Base-by-base conservation (phyloP, 2,888 invertebrate species). In the Charanyca ferruginea region DNA sequence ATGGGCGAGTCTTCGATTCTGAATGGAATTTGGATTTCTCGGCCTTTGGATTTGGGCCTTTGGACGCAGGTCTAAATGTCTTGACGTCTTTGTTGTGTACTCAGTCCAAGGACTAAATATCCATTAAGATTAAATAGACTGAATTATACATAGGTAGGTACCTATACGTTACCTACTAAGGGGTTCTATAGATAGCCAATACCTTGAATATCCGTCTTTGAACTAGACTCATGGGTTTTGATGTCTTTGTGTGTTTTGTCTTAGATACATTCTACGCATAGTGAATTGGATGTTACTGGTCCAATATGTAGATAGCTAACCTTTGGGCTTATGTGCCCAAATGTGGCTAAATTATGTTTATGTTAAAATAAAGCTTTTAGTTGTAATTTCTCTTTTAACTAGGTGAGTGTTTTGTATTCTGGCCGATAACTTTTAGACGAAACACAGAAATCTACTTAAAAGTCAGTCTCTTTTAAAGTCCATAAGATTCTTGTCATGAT, bases 1-100 rank as follows among this genome's bases (percentile, higher is more conserved):
- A 66, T 55, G 20, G 25, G 41, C 60, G 38, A 75, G 23, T 69
- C n/a, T 49, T 35, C 32, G 7, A 35, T 25, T 28, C 41, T 62
- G 22, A 61, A 62, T 54, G 42, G n/a, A 13, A 16, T 60, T 38
- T 53, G 23, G 16, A 52, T 47, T 53, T 44, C 49, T 45, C 18
- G 4, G 18, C 16, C 3, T 28, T 47, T 20, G 16, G 16, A 18
- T 49, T 54, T 48, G 8, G 4, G 6, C 9, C 35, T 52, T 59
- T 32, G 20, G 3, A 7, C 18, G 9, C 23, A 23, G 13, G 25
- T 1, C 13, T 23, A n/a, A n/a, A n/a, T n/a, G 13, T 2, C 28
- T 48, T 48, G 38, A 28, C 11, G 18, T 22, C 16, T 48, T 22
- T 60, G 5, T 38, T 38, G 16, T 16, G 38, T 16, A 38, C 16